Base-by-base conservation (phyloP, 2,888 invertebrate genomes). In the Rhagium mordax region DNA sequence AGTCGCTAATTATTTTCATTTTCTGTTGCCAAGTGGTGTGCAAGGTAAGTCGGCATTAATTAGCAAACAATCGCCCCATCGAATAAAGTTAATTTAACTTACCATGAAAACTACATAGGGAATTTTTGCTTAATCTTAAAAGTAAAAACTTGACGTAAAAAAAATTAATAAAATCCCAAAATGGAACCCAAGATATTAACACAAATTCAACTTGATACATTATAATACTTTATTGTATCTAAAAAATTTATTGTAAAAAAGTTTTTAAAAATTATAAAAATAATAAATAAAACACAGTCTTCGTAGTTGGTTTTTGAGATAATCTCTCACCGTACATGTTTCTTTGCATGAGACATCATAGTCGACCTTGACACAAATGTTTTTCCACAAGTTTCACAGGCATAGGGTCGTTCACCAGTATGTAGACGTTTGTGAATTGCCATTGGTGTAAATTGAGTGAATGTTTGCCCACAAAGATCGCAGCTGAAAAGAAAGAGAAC, bases 401-500 rank as follows among this genome's bases (percentile, higher is more conserved):
- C 85, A 80, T 92, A 92, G 0, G 92, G 92, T 65, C 91, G 85
- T 81, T 92, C 92, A 1, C 91, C 91, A 0, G 91, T 91, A 81
- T 92, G 92, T 29, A 91, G 84, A 68, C 91, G 86, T 83, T 90
- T 91, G 80, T 92, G 92, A 70, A 91, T 91, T 0, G 90, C 91
- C 90, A 92, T 90, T 5, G 91, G 91, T n/a, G 91, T 91, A 80
- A 91, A 91, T 78, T 92, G 92, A 0, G 91, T 91, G 78, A 92
- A 92, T 5, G 91, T 90, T 85, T 91, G 91, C 0, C 91, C 91
- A 77, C 92, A 92, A 15, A 90, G 87, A 76, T 91, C 90, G 83
- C 92, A 92, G 74, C 89, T 61, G 24, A 5, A 61, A 61, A 61
- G 20, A 61, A 48, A 59, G 15, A 33, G 33, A 3, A 10, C n/a